Base-by-base conservation (phyloP, 2,113 vertebrate genomes). In the Alethe diademata region DNA sequence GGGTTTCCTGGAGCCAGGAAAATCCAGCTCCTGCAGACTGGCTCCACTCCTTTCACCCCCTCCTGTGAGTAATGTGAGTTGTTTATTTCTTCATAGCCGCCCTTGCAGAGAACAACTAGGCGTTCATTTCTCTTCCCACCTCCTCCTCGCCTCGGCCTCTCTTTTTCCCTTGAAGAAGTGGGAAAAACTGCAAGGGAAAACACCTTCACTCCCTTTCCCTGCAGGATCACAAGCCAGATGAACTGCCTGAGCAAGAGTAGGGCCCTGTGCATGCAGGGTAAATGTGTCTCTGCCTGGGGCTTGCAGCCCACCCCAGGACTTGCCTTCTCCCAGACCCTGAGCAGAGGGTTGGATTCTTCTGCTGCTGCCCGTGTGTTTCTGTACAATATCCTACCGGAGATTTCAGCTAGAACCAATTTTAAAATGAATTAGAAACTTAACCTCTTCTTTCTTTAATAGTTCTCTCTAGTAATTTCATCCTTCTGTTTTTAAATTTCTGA, bases 51-150 rank as follows among this genome's bases (percentile, higher is more conserved):
- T 84, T 85, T 96, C 89, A 91, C 73, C 93, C 86, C 84, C 71
- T 90, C 84, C 90, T 88, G 81, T 91, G 89, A 95, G 81, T 89
- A 91, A 87, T 88, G 80, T 14, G 23, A 84, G 87, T 92, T 95
- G 84, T 96, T 96, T 95, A 96, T 95, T 95, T 93, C 95, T 95
- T 94, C 80, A 35, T 75, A 65, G 36, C 40, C 8, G 35, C 87
- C 58, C 60, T 95, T 71, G 71, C 58, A 58, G 91, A 89, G 95
- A 95, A 92, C 90, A 90, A 79, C 90, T 76, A 54, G 78, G 38
- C 10, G 7, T 93, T 95, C 87, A 50, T 94, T 91, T 82, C 50
- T 90, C 62, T 76, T 91, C 62, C 36, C 43, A 28, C 86, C 86
- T 65, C 72, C 79, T 95, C 20, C 51, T 78, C 8, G 35, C 36